Evolutionary conservation across 2,113 vertebrate species (phyloP).

Genomic region (Myotis brandtii): DNA sequence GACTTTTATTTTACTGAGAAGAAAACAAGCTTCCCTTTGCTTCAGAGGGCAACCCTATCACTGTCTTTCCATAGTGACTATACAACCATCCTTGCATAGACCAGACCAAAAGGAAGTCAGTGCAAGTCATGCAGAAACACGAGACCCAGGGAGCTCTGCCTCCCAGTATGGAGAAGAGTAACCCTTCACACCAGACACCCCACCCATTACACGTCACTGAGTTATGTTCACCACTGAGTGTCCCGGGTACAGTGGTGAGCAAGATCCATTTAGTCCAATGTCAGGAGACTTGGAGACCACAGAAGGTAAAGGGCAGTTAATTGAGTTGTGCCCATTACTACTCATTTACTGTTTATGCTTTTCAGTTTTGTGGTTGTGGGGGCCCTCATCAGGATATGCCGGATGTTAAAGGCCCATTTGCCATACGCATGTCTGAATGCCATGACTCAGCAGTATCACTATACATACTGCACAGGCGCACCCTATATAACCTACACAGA

Average conservation of each 20-base stretch:
- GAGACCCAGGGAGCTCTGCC: neutral
- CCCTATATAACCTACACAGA: too few relatives aligned
- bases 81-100: neutral
- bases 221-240: neutral
- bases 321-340: neutral
- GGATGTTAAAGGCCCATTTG: too few relatives aligned
- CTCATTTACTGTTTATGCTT: neutral
- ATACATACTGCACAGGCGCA: too few relatives aligned
- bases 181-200: neutral
- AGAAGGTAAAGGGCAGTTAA: neutral
- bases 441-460: too few relatives aligned
- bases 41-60: neutral
- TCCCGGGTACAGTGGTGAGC: neutral
- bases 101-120: neutral
- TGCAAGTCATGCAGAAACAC: neutral
- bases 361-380: neutral
- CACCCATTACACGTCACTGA: neutral
- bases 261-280: neutral
- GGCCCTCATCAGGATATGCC: too few relatives aligned
- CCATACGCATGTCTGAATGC: too few relatives aligned
- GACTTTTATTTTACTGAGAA: neutral
- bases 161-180: neutral
- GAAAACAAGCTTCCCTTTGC: neutral
- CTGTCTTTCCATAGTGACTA: neutral
- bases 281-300: neutral